Evolutionary conservation across 2,113 vertebrate genomes (phyloP).

Genomic region (Meriones unguiculatus): DNA sequence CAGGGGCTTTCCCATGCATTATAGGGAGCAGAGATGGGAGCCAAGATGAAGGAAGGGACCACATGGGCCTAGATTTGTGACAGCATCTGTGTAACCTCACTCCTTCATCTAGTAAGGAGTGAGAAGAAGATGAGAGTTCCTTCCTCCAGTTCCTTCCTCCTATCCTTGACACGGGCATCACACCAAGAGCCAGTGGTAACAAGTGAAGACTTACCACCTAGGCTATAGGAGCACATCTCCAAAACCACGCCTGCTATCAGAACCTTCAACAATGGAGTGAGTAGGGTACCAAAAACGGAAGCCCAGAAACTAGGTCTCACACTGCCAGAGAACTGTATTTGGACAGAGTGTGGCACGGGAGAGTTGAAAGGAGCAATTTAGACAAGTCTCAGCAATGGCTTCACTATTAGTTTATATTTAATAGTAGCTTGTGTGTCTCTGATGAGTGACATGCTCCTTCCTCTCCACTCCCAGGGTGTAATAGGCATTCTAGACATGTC

Average conservation of each 20-base stretch:
- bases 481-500: background rate
- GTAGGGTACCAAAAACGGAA: background rate
- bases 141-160: background rate
- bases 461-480: background rate
- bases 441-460: background rate
- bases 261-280: background rate
- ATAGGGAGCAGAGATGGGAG: background rate
- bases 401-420: background rate
- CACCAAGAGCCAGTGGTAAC: background rate
- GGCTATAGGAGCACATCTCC: background rate
- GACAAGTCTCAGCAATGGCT: slow-evolving; percentile 26
- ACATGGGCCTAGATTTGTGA: background rate
- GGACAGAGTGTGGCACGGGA: background rate
- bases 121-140: background rate
- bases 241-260: background rate
- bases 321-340: background rate
- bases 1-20: background rate
- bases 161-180: background rate
- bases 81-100: background rate
- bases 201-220: background rate
- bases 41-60: background rate
- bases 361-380: background rate
- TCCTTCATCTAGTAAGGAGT: background rate
- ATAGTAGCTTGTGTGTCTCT: background rate
- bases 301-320: background rate